A percentile compares a stretch with the other conserved stretches of the same genome.
Conservation (phyloP, 2,888 invertebrate genomes). For the Cephus pygmeus region DNA sequence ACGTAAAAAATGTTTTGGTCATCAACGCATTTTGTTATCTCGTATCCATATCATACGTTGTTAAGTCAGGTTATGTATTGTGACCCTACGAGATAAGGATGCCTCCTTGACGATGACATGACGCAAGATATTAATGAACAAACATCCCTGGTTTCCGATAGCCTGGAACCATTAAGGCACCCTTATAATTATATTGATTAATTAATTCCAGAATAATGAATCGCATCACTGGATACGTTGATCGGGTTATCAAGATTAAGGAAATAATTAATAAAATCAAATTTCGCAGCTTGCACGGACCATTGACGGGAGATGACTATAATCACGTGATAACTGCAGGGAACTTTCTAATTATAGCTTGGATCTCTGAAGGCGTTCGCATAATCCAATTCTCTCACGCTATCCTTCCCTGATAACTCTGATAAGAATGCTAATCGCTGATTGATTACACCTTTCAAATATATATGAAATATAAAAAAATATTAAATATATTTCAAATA, state of each 20-base stretch:
- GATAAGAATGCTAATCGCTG: background rate
- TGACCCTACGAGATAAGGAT: no score
- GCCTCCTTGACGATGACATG: no score
- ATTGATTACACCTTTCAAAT: no score
- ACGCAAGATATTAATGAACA: no score
- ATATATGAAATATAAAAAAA: no score
- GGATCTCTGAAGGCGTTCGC: no score
- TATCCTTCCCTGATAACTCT: background rate
- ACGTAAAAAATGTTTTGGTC: no score
- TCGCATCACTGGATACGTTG: background rate
- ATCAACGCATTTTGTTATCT: no score
- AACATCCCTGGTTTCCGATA: no score
- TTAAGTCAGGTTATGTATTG: no score
- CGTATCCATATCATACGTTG: no score
- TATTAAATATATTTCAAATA: no score
- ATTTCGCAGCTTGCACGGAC: background rate
- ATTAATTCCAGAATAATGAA: background rate
- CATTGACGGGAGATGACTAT: background rate
- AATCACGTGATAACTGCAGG: background rate
- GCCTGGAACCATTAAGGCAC: background rate
- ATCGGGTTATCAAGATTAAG: background rate
- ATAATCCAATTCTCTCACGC: background rate
- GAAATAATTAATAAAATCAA: background rate
- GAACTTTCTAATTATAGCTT: background rate
- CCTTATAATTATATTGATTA: background rate